A percentile compares a stretch with the other conserved stretches of the same genome.
Conservation (phyloP, 2,888 invertebrate genomes). For the Drosophila parthenogenetica region DNA sequence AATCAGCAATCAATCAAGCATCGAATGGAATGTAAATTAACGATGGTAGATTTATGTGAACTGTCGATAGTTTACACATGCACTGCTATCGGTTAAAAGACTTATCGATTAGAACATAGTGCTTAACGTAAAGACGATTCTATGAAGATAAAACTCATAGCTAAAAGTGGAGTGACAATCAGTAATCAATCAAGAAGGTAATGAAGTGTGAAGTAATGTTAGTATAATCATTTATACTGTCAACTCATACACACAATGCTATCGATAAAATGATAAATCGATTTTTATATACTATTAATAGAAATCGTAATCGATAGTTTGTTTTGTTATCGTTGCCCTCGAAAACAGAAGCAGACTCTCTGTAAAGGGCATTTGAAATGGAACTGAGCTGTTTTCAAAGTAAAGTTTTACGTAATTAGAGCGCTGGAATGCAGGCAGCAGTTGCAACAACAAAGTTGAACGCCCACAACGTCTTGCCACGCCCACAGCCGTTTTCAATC, state of each 20-base stretch:
- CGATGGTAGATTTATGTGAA: too few relatives aligned
- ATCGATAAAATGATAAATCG: too few relatives aligned
- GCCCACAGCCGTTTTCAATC: constrained; percentile 24
- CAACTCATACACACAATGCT: too few relatives aligned
- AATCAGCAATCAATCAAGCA: not conserved
- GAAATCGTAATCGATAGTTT: not conserved
- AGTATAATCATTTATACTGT: not conserved
- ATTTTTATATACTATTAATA: too few relatives aligned
- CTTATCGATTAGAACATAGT: too few relatives aligned
- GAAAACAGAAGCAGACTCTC: too few relatives aligned
- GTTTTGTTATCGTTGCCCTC: too few relatives aligned
- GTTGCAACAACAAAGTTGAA: constrained; percentile 7
- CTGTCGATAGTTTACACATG: too few relatives aligned
- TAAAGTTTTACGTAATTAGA: constrained; percentile 47
- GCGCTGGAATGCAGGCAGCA: constrained; percentile 36
- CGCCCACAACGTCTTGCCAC: constrained; percentile 11
- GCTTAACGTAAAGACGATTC: too few relatives aligned
- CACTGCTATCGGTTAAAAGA: too few relatives aligned
- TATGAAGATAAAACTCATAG: not conserved
- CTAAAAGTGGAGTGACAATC: not conserved
- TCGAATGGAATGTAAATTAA: not conserved
- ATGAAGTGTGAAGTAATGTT: not conserved
- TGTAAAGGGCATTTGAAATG: constrained; percentile 25
- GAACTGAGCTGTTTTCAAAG: constrained; percentile 35
- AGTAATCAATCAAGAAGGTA: constrained; percentile 2